These are phyloP conservation scores for Tenthredo livida DNA, from an alignment of 2,888 invertebrate genomes.

Conservation along the genomic window DNA sequence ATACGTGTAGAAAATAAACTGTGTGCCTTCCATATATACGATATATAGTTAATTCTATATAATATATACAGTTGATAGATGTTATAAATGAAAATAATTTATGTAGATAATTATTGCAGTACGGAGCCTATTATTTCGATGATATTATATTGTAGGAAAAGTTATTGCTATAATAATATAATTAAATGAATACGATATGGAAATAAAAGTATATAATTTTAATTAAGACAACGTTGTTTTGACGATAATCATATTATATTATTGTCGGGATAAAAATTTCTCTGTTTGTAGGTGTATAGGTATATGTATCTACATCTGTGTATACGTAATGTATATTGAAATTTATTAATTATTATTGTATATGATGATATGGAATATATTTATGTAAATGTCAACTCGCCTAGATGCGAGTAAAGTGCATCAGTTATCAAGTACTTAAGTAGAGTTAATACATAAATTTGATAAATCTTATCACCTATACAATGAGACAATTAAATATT, in stretches of 20 bases:
- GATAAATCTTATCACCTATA: background rate
- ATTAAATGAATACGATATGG: background rate
- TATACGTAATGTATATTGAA: constrained; percentile 6
- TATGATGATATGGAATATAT: constrained; percentile 8
- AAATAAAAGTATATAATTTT: constrained; percentile 11
- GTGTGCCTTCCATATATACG: background rate
- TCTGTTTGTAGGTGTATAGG: background rate
- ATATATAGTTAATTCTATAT: background rate
- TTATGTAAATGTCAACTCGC: background rate
- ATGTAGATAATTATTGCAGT: background rate
- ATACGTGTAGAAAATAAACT: background rate
- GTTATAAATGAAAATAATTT: background rate
- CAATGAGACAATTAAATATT: constrained; percentile 35
- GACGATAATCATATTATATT: background rate
- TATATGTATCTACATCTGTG: background rate
- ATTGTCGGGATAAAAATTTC: background rate
- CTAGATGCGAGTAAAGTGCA: constrained; percentile 28
- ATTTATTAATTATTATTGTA: background rate
- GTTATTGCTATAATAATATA: background rate
- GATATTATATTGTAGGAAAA: background rate
- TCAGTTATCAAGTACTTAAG: constrained; percentile 42
- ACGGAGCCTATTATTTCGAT: background rate
- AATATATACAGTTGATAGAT: background rate
- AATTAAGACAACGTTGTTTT: background rate
- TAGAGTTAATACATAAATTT: constrained; percentile 24